Conservation (phyloP, 2,113 vertebrate genomes). For the Orycteropus afer region DNA sequence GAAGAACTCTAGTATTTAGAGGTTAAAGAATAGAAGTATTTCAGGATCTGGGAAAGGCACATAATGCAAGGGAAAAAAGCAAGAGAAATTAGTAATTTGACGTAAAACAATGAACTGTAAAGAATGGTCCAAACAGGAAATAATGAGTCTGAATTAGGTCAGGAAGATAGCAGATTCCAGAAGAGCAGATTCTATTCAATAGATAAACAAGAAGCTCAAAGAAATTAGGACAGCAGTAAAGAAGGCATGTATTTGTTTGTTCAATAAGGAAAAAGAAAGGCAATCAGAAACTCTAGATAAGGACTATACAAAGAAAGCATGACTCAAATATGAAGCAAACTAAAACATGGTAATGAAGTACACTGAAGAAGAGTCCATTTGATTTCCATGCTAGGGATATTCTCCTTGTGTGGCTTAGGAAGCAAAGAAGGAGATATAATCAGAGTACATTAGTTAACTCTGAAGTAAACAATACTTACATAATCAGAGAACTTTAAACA, state of each 20-base stretch:
- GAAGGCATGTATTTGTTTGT: not conserved
- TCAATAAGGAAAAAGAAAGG: not conserved
- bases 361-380: not conserved
- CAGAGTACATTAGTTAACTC: not conserved
- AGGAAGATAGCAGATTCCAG: not conserved
- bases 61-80: not conserved
- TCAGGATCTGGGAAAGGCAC: not conserved
- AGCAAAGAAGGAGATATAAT: not conserved
- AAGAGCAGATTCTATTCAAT: not conserved
- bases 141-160: not conserved
- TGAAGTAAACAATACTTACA: not conserved
- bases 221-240: not conserved
- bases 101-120: not conserved
- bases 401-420: not conserved
- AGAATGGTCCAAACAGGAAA: not conserved
- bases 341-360: not conserved
- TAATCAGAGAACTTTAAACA: not conserved
- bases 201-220: not conserved
- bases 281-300: not conserved
- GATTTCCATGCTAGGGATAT: not conserved
- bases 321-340: not conserved
- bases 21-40: not conserved
- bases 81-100: not conserved
- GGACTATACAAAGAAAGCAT: not conserved
- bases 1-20: not conserved